These are phyloP conservation scores for Montipora capricornis DNA, from an alignment of 64 coral and sea anemone species.

Conservation along the genomic window DNA sequence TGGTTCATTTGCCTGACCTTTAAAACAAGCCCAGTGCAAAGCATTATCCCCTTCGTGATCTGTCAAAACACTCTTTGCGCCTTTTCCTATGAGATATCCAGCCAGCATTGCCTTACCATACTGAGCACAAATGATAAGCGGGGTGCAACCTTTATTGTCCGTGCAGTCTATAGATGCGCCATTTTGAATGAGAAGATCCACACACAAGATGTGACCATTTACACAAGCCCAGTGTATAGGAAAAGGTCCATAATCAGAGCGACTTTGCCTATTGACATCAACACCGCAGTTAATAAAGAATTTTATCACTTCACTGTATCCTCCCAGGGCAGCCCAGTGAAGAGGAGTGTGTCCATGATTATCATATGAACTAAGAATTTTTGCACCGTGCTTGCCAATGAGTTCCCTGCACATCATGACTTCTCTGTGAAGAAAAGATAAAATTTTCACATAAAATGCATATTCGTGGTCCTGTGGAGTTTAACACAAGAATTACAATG, in stretches of 20 bases:
- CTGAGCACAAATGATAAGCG: slow-evolving; percentile 92
- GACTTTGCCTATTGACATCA: slow-evolving; percentile 90
- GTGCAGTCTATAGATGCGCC: slow-evolving; percentile 80
- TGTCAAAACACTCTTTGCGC: slow-evolving; percentile 79
- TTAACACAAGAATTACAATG: no score
- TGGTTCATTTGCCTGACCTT: slow-evolving; percentile 68
- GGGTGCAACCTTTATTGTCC: slow-evolving; percentile 95
- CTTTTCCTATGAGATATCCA: slow-evolving; percentile 97
- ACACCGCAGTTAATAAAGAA: slow-evolving; percentile 92
- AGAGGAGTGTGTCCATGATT: slow-evolving; percentile 86
- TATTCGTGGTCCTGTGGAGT: no score
- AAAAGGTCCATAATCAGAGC: slow-evolving; percentile 90
- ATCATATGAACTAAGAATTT: slow-evolving; percentile 87
- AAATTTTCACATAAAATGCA: not conserved
- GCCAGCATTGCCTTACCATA: slow-evolving; percentile 92
- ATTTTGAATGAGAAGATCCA: slow-evolving; percentile 95
- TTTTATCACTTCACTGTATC: slow-evolving; percentile 82
- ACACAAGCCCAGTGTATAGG: slow-evolving; percentile 98
- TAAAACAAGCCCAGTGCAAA: slow-evolving; percentile 96
- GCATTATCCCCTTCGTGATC: slow-evolving; percentile 95
- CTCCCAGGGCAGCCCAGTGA: slow-evolving; percentile 92
- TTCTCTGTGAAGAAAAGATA: slow-evolving; percentile 58
- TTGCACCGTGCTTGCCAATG: slow-evolving; percentile 71
- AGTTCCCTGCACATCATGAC: slow-evolving; percentile 72
- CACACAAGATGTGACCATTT: slow-evolving; percentile 88